These are phyloP conservation scores for Lithobates sylvaticus DNA, from an alignment of 2,797 vertebrate species.

Conservation along the genomic window DNA sequence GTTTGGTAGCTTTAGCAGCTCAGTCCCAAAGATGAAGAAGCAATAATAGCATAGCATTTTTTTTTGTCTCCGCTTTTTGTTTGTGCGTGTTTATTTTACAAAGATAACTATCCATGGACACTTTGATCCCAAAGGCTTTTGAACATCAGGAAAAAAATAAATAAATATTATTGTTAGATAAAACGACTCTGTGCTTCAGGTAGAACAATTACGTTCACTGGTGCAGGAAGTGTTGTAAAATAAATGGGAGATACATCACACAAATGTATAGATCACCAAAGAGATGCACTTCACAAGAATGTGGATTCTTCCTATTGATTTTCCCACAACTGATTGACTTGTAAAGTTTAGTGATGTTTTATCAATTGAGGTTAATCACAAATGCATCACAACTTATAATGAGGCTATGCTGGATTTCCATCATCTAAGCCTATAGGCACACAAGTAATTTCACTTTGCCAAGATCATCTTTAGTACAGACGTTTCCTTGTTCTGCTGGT, in stretches of 20 bases:
- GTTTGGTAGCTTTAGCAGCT: no score
- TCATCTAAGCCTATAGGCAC: no score
- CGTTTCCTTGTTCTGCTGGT: no score
- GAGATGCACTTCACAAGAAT: no score
- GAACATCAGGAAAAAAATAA: slow-evolving; percentile 26
- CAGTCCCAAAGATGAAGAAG: not conserved
- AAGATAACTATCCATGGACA: slow-evolving; percentile 8
- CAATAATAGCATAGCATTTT: slow-evolving; percentile 12
- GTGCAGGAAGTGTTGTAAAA: slow-evolving; percentile 1
- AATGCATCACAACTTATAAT: no score
- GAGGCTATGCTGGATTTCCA: no score
- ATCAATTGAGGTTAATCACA: no score
- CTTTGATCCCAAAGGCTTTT: slow-evolving; percentile 43
- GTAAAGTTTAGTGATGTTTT: no score
- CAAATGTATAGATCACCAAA: not conserved
- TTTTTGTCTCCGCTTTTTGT: slow-evolving; percentile 14
- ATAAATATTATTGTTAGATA: slow-evolving; percentile 22
- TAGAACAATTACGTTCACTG: slow-evolving; percentile 29
- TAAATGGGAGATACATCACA: not conserved
- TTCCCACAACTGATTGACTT: no score
- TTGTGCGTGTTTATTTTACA: slow-evolving; percentile 26
- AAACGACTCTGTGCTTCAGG: slow-evolving; percentile 15
- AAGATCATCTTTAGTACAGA: no score
- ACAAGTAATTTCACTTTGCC: no score
- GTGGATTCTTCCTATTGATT: no score